Percentiles rank a stretch among this genome's conserved stretches.
phyloP scores from a whole-genome alignment of 2,797 vertebrate genomes.

The Rhinella marina region DNA sequence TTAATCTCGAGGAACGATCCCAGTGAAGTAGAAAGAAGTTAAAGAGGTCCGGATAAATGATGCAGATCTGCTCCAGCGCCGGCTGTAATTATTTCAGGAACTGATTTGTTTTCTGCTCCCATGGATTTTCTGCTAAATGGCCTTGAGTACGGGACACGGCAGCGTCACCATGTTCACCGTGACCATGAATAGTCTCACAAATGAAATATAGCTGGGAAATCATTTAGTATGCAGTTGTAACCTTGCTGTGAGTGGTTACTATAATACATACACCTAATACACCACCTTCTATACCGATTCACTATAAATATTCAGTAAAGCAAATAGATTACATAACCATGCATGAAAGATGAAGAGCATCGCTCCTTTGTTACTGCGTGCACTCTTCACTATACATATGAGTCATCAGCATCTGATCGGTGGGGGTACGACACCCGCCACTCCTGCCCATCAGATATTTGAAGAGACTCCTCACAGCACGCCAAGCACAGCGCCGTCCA shows the following conservation, averaged over 20 bases:
- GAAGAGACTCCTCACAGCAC: no score
- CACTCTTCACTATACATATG: no score
- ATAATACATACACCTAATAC: not conserved
- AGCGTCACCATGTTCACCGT: not conserved
- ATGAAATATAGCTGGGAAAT: not conserved
- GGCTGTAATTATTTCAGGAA: not conserved
- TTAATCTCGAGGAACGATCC: not conserved
- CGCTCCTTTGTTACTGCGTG: not conserved
- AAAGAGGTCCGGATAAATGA: not conserved
- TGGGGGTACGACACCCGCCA: no score
- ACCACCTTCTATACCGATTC: not conserved
- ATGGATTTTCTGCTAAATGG: not conserved
- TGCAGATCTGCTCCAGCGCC: not conserved
- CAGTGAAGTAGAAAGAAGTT: not conserved
- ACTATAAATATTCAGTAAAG: constrained; percentile 18
- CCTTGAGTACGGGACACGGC: not conserved
- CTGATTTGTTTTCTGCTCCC: not conserved
- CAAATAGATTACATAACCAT: not conserved
- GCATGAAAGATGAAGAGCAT: not conserved
- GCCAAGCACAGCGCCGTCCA: no score
- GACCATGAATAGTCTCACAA: not conserved
- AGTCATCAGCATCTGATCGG: no score
- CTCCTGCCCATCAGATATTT: no score
- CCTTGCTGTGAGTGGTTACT: not conserved
- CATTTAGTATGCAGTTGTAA: not conserved